These are phyloP conservation scores for Bagarius yarrelli DNA, from an alignment of 2,113 vertebrate species.

Conservation along the genomic window DNA sequence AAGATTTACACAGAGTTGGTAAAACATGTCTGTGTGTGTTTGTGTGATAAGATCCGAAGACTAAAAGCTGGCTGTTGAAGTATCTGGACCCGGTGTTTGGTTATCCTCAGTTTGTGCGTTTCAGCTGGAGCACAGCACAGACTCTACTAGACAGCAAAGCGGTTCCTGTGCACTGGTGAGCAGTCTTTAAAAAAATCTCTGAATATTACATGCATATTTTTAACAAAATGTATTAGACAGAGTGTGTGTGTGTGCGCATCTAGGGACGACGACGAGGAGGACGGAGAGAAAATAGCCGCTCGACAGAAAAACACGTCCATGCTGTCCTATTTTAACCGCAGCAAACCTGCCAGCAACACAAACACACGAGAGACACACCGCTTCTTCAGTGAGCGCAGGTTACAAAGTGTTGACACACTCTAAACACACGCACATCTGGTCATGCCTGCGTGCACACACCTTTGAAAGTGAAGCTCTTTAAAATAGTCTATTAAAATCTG, in stretches of 20 bases:
- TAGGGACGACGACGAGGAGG: slow-evolving; percentile 78
- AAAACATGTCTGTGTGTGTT: background rate
- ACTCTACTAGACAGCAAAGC: slow-evolving; percentile 81
- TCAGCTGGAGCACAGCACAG: slow-evolving; percentile 89
- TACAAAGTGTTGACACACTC: slow-evolving; percentile 66
- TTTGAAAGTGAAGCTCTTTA: too few relatives aligned
- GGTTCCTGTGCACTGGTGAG: slow-evolving; percentile 72
- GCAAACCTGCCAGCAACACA: slow-evolving; percentile 48
- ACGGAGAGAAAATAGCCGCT: slow-evolving; percentile 66
- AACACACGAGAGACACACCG: slow-evolving; percentile 68
- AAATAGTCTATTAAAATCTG: too few relatives aligned
- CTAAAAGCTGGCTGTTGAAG: slow-evolving; percentile 82
- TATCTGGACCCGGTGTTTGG: slow-evolving; percentile 85
- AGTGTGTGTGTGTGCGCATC: slow-evolving; percentile 36
- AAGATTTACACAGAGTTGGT: background rate
- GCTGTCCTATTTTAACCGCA: slow-evolving; percentile 71
- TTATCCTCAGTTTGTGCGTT: slow-evolving; percentile 87
- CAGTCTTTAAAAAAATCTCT: background rate
- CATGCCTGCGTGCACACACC: background rate
- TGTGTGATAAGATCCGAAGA: slow-evolving; percentile 81
- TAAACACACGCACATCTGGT: background rate
- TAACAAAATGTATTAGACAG: background rate
- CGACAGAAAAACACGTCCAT: slow-evolving; percentile 70
- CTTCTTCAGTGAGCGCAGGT: slow-evolving; percentile 80
- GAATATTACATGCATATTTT: background rate